Conservation (phyloP, 2,113 vertebrate species). For the Dicrurus megarhynchus region DNA sequence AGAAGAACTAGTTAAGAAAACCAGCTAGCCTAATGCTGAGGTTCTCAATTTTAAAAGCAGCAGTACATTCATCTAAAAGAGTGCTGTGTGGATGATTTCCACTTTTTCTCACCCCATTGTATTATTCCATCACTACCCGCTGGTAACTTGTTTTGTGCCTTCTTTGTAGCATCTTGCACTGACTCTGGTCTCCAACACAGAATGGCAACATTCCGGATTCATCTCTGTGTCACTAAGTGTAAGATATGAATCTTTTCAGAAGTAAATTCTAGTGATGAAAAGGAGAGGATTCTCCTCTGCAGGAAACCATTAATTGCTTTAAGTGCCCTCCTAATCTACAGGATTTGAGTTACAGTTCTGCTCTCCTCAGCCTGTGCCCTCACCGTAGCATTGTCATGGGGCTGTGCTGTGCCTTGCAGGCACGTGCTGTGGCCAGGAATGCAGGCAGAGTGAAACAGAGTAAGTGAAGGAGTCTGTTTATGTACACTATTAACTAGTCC, state of each 20-base stretch:
- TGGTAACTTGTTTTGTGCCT: not conserved
- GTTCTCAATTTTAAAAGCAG: not conserved
- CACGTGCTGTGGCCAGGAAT: not conserved
- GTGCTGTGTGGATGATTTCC: not conserved
- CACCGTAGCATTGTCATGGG: rapidly evolving
- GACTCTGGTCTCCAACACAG: constrained; percentile 1
- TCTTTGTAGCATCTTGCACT: not conserved
- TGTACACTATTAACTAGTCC: not conserved
- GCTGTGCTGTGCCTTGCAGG: not conserved
- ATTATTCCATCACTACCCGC: not conserved
- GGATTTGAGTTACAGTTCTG: not conserved
- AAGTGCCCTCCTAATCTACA: not conserved
- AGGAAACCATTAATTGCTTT: not conserved
- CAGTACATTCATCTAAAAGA: not conserved
- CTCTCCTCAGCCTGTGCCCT: not conserved
- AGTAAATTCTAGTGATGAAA: constrained; percentile 67
- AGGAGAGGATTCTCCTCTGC: not conserved
- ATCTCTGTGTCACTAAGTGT: constrained; percentile 46
- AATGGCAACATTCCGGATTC: constrained; percentile 1
- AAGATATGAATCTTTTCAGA: constrained; percentile 68
- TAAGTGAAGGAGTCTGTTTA: not conserved
- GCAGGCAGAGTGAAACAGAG: not conserved
- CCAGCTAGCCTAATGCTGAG: not conserved
- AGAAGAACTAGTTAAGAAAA: not conserved
- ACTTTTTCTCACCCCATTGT: not conserved